These are phyloP conservation scores for Seriola rivoliana DNA, from an alignment of 2,113 vertebrate genomes.

Conservation along the genomic window DNA sequence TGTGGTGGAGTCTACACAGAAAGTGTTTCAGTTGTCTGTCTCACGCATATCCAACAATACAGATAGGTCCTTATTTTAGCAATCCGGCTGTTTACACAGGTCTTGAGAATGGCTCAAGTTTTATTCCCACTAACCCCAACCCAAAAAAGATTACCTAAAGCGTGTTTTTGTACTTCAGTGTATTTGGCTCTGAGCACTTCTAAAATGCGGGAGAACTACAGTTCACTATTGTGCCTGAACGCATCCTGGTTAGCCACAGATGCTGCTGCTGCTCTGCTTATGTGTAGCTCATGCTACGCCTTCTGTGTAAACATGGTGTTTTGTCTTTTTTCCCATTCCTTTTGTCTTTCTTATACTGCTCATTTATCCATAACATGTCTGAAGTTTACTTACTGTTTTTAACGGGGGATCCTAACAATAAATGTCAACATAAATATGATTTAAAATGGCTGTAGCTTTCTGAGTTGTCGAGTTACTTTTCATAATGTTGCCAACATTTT, in stretches of 20 bases:
- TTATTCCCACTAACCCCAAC: background rate
- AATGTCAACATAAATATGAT: background rate
- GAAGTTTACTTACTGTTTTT: background rate
- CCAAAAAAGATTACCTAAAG: background rate
- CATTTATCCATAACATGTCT: background rate
- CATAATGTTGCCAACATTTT: background rate
- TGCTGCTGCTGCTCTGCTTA: background rate
- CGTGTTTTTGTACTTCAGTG: background rate
- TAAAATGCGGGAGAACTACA: background rate
- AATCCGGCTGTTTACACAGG: background rate
- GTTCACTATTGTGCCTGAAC: background rate
- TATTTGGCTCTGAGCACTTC: background rate
- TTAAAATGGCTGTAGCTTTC: background rate
- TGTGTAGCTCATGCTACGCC: too few species aligned
- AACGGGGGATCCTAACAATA: background rate
- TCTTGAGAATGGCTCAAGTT: too few species aligned
- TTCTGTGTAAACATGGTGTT: too few species aligned
- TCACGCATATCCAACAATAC: too few species aligned
- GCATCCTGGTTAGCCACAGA: background rate
- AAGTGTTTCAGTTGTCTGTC: background rate
- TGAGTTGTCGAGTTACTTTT: background rate
- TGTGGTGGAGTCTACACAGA: background rate
- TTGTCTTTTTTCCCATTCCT: background rate
- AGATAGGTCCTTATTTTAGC: background rate
- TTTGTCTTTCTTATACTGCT: background rate